Evolutionary conservation across 2,113 vertebrate genomes (phyloP).

Genomic region (Taxidea taxus): DNA sequence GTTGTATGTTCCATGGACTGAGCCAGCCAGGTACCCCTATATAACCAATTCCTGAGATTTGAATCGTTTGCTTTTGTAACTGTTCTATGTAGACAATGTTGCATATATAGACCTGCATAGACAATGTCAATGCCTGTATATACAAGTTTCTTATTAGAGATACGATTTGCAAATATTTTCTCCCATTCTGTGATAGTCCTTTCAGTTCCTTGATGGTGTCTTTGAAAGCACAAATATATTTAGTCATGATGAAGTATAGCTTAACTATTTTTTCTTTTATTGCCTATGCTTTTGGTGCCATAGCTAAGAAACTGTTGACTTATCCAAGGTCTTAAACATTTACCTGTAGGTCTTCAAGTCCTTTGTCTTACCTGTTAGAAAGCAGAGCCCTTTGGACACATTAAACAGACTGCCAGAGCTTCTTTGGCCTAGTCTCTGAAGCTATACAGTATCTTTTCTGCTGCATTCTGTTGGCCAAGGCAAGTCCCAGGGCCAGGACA

Average conservation of each 20-base stretch:
- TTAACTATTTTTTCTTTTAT: background rate
- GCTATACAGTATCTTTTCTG: background rate
- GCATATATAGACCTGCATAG: no score
- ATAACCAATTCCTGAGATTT: no score
- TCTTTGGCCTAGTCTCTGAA: background rate
- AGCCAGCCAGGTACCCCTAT: no score
- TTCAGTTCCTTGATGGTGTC: background rate
- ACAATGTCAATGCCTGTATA: no score
- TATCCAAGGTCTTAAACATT: background rate
- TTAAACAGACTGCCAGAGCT: background rate
- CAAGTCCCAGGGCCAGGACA: background rate
- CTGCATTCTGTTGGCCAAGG: background rate
- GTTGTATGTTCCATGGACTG: no score
- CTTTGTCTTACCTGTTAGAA: background rate
- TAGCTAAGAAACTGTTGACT: background rate
- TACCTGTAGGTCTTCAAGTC: background rate
- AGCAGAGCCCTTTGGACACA: background rate
- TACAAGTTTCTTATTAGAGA: background rate
- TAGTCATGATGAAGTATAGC: background rate
- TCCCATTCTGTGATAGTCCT: background rate
- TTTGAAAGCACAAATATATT: background rate
- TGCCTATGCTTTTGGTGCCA: background rate
- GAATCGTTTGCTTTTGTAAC: no score
- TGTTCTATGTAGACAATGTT: no score
- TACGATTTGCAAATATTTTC: background rate